Evolutionary conservation across 2,888 invertebrate species (phyloP).

Genomic region (Mellilla xanthometata): DNA sequence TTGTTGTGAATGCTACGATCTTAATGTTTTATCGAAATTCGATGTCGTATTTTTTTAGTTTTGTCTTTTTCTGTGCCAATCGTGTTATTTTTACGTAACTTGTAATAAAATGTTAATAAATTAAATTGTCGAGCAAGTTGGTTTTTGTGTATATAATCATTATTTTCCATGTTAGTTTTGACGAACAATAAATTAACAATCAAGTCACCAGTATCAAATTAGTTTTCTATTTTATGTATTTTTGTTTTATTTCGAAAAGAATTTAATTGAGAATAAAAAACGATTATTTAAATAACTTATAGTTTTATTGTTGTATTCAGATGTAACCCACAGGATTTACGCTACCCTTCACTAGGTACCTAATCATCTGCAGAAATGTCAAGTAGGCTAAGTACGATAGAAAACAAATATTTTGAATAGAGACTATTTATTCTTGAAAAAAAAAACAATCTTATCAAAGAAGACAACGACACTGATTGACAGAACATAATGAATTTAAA

Average conservation of each 20-base stretch:
- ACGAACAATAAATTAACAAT: slow-evolving; percentile 43
- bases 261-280: slow-evolving; percentile 51
- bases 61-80: slow-evolving; percentile 40
- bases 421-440: too few relatives aligned
- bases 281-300: slow-evolving; percentile 22
- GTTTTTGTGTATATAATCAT: slow-evolving; percentile 39
- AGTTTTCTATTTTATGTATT: slow-evolving; percentile 46
- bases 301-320: slow-evolving; percentile 15
- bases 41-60: slow-evolving; percentile 39
- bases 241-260: slow-evolving; percentile 54
- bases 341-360: too few relatives aligned
- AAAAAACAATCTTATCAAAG: too few relatives aligned
- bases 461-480: too few relatives aligned
- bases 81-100: too few relatives aligned
- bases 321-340: too few relatives aligned
- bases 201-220: slow-evolving; percentile 43
- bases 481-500: too few relatives aligned
- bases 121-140: slow-evolving; percentile 37
- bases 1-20: slow-evolving; percentile 24
- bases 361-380: too few relatives aligned
- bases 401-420: too few relatives aligned
- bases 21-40: slow-evolving; percentile 39
- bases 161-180: slow-evolving; percentile 35
- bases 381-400: too few relatives aligned
- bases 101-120: too few relatives aligned